Base-by-base conservation (phyloP, 2,113 vertebrate species). In the Ciconia maguari region DNA sequence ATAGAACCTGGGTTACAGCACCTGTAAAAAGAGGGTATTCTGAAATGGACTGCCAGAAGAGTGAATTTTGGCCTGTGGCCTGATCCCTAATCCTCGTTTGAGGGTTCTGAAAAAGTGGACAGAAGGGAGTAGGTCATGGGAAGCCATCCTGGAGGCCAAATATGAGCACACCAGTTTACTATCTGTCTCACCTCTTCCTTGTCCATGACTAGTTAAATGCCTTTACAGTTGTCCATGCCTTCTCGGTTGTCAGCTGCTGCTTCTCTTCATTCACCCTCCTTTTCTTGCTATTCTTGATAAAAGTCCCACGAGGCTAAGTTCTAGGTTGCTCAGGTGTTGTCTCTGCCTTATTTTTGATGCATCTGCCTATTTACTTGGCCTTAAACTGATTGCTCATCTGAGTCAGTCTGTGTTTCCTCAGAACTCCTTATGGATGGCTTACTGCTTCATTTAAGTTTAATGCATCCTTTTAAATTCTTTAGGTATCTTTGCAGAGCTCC, bases 401-500 rank as follows among this genome's bases (percentile, higher is more conserved):
- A 75, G 64, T 76, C 60, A 41, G 54, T 36, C 6, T 5, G 38
- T 84, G 60, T 90, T 94, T 90, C 69, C 1, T 11, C 55, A 61
- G 72, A 79, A 27, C 69, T 90, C 74, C 34, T 83, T 71, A 65
- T 83, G 91, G 85, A 46, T 74, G 34, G 20, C 66, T 83, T 93
- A 52, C 85, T 83, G 42, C 66, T 93, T 92, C 60, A 78, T 92
- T 86, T 76, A 96, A 94, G 57, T 95, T 96, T 89, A 93, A 78
- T 93, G 65, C 0, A 0, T 78, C 76, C 80, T 80, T 93, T 87
- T 58, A 94, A 94, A 93, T 77, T 94, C 88, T 90, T 91, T 21
- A 74, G 51, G 42, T 84, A 48, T 91, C 84, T 89, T 96, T 89
- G 61, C 93, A 93, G 87, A 89, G 18, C 61, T 96, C 46, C 70